A percentile compares a stretch with the other conserved stretches of the same genome.
Evolutionary conservation across 2,888 invertebrate genomes (phyloP).

Genomic region (Dynastes grantii): DNA sequence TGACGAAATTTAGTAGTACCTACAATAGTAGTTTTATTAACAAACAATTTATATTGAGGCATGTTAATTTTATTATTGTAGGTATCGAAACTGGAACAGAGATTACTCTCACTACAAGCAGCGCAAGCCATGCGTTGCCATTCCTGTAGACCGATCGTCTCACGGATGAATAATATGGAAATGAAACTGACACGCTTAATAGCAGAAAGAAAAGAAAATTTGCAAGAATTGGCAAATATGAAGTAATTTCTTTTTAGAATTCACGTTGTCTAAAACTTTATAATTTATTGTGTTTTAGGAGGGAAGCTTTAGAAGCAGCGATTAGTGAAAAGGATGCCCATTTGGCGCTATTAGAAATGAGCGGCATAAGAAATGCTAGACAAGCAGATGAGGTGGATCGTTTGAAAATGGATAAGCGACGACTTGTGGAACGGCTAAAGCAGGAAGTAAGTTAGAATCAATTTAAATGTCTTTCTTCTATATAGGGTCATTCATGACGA

Average conservation of each 20-base stretch:
- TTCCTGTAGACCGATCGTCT: constrained; percentile 78
- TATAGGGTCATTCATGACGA: background rate
- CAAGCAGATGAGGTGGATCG: constrained; percentile 80
- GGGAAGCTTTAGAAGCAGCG: constrained; percentile 87
- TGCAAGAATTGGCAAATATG: constrained; percentile 85
- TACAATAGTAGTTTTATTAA: no score
- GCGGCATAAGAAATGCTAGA: constrained; percentile 77
- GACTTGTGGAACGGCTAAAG: constrained; percentile 81
- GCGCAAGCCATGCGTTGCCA: constrained; percentile 80
- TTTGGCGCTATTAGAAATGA: constrained; percentile 86
- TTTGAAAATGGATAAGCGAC: constrained; percentile 80
- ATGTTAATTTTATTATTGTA: constrained; percentile 61
- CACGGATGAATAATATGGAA: constrained; percentile 78
- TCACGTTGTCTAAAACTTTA: background rate
- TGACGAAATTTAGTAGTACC: no score
- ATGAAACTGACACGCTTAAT: constrained; percentile 75
- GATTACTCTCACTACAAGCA: constrained; percentile 79
- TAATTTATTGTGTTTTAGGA: constrained; percentile 72
- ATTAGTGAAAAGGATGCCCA: constrained; percentile 92
- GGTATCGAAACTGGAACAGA: constrained; percentile 82
- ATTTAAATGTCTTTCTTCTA: background rate
- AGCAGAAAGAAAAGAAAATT: constrained; percentile 77
- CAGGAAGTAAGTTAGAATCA: constrained; percentile 74
- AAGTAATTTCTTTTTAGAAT: constrained; percentile 75
- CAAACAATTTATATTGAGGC: no score